Evolutionary conservation across 2,888 invertebrate genomes (phyloP).

Genomic region (Agonum fuliginosum): DNA sequence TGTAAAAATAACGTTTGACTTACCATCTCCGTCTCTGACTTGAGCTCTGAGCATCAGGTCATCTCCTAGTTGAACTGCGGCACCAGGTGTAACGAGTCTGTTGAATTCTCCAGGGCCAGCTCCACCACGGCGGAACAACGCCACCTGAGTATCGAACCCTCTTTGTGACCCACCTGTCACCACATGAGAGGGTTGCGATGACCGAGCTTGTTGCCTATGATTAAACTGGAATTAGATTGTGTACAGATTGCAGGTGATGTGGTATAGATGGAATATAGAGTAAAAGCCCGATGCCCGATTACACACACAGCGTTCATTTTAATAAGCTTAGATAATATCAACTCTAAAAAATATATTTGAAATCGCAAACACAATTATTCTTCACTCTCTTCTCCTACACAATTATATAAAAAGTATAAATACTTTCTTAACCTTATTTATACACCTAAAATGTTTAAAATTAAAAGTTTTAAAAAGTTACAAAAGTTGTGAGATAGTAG

Average conservation of each 20-base stretch:
- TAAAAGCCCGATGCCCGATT: too few species aligned
- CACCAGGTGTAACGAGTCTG: slow-evolving; percentile 73
- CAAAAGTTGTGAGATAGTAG: too few species aligned
- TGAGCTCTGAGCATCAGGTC: slow-evolving; percentile 75
- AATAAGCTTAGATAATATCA: too few species aligned
- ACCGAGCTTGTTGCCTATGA: slow-evolving; percentile 66
- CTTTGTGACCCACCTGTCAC: slow-evolving; percentile 76
- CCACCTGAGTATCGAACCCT: slow-evolving; percentile 75
- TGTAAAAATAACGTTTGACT: too few species aligned
- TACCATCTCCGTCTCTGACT: slow-evolving; percentile 76
- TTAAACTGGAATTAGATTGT: background rate
- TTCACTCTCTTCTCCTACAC: background rate
- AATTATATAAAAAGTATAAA: background rate
- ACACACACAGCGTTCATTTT: too few species aligned
- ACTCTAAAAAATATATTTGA: too few species aligned
- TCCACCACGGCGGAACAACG: slow-evolving; percentile 72
- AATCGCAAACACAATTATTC: background rate
- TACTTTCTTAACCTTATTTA: too few species aligned
- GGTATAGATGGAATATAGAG: too few species aligned
- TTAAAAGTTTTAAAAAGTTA: too few species aligned
- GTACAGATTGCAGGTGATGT: too few species aligned
- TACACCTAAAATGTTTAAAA: too few species aligned
- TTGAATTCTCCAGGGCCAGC: slow-evolving; percentile 73
- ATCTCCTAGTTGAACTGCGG: slow-evolving; percentile 76
- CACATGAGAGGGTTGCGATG: slow-evolving; percentile 67